A percentile compares a stretch with the other conserved stretches of the same genome.
phyloP scores from a whole-genome alignment of 2,797 vertebrate genomes.

The Ataeniobius toweri region DNA sequence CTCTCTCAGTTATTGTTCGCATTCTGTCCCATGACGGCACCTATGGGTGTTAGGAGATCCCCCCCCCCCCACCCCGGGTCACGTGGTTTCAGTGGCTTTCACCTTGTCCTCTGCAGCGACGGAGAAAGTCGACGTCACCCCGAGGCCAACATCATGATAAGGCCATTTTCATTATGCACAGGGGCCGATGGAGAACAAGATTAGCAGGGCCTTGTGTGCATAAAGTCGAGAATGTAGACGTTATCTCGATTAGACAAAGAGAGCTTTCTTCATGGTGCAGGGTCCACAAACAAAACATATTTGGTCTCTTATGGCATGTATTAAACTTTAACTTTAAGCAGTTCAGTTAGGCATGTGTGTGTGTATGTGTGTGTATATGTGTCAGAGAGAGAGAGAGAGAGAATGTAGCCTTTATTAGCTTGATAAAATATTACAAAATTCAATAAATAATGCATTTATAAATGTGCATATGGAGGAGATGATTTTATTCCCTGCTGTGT shows the following conservation, averaged over 20 bases:
- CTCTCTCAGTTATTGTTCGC: slow-evolving; percentile 69
- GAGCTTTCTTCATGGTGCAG: slow-evolving; percentile 21
- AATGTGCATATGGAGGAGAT: no score
- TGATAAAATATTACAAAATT: not conserved
- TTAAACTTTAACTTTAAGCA: slow-evolving; percentile 61
- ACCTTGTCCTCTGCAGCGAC: slow-evolving; percentile 64
- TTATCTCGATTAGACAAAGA: slow-evolving; percentile 76
- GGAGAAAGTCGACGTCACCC: slow-evolving; percentile 77
- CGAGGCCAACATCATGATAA: slow-evolving; percentile 77
- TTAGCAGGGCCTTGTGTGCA: slow-evolving; percentile 66
- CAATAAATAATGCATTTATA: no score
- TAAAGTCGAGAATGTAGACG: slow-evolving; percentile 71
- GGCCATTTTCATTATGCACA: slow-evolving; percentile 82
- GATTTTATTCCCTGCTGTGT: not conserved
- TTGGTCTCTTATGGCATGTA: slow-evolving; percentile 56
- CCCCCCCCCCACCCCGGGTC: slow-evolving; percentile 43
- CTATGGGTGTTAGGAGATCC: slow-evolving; percentile 69
- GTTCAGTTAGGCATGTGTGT: slow-evolving; percentile 11
- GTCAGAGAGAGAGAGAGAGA: not conserved
- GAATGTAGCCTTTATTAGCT: not conserved
- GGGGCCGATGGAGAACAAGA: slow-evolving; percentile 76
- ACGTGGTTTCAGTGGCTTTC: slow-evolving; percentile 73
- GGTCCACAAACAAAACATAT: slow-evolving; percentile 58
- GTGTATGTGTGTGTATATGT: not conserved
- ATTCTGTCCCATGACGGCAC: slow-evolving; percentile 57